Evolutionary conservation across 2,797 vertebrate genomes (phyloP).

Genomic region (Sebastes itinus): DNA sequence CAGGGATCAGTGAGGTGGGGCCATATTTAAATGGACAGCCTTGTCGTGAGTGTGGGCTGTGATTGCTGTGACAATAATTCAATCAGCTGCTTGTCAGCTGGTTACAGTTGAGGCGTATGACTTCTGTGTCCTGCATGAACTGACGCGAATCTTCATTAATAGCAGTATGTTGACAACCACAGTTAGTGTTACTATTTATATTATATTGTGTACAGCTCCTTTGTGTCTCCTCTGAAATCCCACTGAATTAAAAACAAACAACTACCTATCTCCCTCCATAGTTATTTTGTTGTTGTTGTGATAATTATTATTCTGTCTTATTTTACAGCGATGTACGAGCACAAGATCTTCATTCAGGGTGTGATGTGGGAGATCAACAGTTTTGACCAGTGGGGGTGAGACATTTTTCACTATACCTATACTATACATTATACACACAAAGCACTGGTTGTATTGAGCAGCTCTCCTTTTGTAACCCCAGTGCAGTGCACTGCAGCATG

Average conservation of each 20-base stretch:
- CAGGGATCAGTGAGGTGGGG: too few species aligned
- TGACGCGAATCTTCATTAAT: background rate
- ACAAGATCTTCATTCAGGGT: constrained; percentile 99
- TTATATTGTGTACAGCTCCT: background rate
- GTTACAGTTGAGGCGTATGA: too few species aligned
- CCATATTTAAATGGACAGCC: too few species aligned
- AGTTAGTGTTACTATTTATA: background rate
- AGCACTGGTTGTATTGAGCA: background rate
- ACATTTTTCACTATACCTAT: background rate
- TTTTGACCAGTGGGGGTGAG: constrained; percentile 99
- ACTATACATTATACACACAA: background rate
- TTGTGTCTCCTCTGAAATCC: background rate
- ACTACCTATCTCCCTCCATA: too few species aligned
- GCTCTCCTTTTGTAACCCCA: background rate
- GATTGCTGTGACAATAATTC: too few species aligned
- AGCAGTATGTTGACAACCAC: background rate
- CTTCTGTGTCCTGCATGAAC: too few species aligned
- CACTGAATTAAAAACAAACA: background rate
- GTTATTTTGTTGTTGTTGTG: background rate
- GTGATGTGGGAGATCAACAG: constrained; percentile 98
- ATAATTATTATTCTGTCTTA: constrained; percentile 1
- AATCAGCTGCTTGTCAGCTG: too few species aligned
- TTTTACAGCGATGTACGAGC: constrained; percentile 93
- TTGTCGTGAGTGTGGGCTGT: too few species aligned
- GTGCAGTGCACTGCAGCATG: too few species aligned